Base-by-base conservation (phyloP, 2,888 invertebrate genomes). In the Ophonus ardosiacus region DNA sequence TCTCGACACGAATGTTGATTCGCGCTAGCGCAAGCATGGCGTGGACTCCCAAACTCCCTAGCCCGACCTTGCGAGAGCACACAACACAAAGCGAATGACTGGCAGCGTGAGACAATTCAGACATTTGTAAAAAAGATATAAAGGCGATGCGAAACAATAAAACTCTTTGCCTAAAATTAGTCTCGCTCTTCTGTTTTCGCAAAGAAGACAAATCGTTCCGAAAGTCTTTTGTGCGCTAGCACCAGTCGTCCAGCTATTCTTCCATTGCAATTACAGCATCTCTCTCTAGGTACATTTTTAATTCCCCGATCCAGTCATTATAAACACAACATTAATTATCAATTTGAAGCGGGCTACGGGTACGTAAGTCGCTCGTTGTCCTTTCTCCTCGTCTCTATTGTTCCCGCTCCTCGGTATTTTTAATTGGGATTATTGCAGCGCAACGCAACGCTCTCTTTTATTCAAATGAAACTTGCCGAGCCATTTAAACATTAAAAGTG, bases 251-350 rank as follows among this genome's bases (percentile, higher is more conserved):
- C 21, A 24, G 82, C 82, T 15, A 68, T 82, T 82, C 81, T 74
- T 82, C 38, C 82, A 61, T 80, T 80, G 80, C 80, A 80, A 80
- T 80, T 80, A 80, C 61, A 80, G 57, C 78, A 78, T 78, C 65
- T 65, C 24, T 31, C 21, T 17, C 88, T 89, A 91, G 91, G 91
- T 91, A 90, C 90, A 90, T 91, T 91, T 90, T 91, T 91, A 91
- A 91, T 91, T 90, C 90, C 89, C 89, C 90, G 90, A 90, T 91
- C 90, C 91, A 87, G 89, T 91, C 89, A 91, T 91, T 91, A 91
- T 90, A 91, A 91, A 91, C 91, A 91, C 91, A 91, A 91, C 91
- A 91, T 91, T 91, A 91, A 91, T 91, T 91, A 91, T 91, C 91
- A 91, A 91, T 91, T 88, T 89, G 88, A 88, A 89, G 89, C 89